Evolutionary conservation across 1,140 invertebrate species (phyloP), one percentile per base, ranked within the genome.

Genomic region (Apis florea): DNA sequence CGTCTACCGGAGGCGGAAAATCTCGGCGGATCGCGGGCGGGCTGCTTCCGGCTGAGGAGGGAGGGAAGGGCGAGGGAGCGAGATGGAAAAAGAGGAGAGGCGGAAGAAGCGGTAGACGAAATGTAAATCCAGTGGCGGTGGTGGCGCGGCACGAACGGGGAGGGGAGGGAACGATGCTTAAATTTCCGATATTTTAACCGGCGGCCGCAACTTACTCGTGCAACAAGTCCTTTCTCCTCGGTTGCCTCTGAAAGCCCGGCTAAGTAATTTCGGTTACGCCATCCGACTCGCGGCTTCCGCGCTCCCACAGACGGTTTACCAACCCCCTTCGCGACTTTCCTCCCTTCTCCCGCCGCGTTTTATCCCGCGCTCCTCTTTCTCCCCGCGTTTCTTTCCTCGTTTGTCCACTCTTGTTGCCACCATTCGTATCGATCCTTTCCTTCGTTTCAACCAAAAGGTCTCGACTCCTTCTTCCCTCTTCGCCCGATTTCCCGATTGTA

Each of bases 221-320:
- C 92, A 93, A 93, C 93, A 93, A 93, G 93, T 93, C 90, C 89
- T 93, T 93, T 93, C 92, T 93, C 90, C 92, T 93, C 92, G 90
- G 90, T 93, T 93, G 91, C 88, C 88, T 92, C 90, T 92, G 91
- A 93, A 93, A 93, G 89, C 90, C 85, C 68, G 89, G 88, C 90
- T 91, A 91, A 91, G 92, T 92, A 92, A 93, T 92, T 93, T 92
- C 89, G 90, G 90, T 89, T 90, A 91, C 90, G 89, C 89, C 91
- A 92, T 92, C 88, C 91, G 87, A 89, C 88, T 91, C 89, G 88
- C 90, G 89, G 89, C 90, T 89, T 89, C 89, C 89, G 80, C 89
- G 85, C 85, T 89, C 85, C 87, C 85, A 89, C 89, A 86, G 81
- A 86, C 86, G 85, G 67, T 74, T 87, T 83, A 80, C 54, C 73